phyloP scores from a whole-genome alignment of 2,797 vertebrate genomes.

The Hozukius guyotensis region DNA sequence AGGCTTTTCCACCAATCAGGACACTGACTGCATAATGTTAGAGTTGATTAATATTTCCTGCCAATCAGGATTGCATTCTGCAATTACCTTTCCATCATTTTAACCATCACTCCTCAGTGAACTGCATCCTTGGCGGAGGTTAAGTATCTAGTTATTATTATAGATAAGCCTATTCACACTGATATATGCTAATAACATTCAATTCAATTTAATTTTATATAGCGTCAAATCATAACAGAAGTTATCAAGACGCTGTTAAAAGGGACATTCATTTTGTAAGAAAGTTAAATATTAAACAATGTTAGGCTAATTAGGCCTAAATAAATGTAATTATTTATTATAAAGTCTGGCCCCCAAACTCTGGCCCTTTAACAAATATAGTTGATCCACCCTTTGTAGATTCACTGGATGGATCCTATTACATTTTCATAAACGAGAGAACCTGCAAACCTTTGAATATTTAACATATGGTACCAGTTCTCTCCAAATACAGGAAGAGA shows the following conservation, averaged over 20 bases:
- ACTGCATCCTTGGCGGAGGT: too few relatives aligned
- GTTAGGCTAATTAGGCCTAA: neutral
- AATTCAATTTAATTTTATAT: too few relatives aligned
- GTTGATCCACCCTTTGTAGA: constrained; percentile 27
- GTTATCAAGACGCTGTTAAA: too few relatives aligned
- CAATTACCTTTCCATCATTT: neutral
- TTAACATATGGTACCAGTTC: neutral
- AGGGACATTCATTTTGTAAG: too few relatives aligned
- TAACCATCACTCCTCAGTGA: neutral
- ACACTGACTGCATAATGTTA: too few relatives aligned
- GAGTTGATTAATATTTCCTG: neutral
- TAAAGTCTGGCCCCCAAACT: neutral
- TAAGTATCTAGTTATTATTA: too few relatives aligned
- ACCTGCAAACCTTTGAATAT: constrained; percentile 7
- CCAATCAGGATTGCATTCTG: neutral
- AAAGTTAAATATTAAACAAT: too few relatives aligned
- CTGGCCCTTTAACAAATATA: neutral
- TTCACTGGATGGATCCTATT: constrained; percentile 27
- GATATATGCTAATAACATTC: too few relatives aligned
- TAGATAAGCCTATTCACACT: too few relatives aligned
- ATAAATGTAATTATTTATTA: neutral
- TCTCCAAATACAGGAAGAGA: neutral
- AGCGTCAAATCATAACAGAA: too few relatives aligned
- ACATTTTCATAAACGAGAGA: constrained; percentile 40
- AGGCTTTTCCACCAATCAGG: neutral